Evolutionary conservation across 2,797 vertebrate species (phyloP), one percentile per base, ranked within the genome.

Genomic region (Hippocampus kuda): DNA sequence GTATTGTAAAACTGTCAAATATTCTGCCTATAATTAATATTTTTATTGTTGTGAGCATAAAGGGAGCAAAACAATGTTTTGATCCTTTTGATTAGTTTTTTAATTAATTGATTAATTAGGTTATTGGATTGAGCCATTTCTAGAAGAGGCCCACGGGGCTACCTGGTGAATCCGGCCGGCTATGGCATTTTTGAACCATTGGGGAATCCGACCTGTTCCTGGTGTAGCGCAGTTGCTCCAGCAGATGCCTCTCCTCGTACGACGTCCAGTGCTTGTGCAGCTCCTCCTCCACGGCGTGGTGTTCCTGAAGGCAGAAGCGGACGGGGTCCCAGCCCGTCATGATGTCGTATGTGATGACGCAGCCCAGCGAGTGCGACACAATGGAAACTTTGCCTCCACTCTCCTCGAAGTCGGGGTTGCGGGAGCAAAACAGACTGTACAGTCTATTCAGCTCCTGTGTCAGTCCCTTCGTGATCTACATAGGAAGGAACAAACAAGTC

Each of bases 281-380:
- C 68, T 94, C 90, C 67, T 96, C 91, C 66, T 95, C 93, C 61
- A 93, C 92, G 9, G 93, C 91, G 27, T 91, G 93, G 73, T 95
- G 93, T 72, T 97, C 92, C 79, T 96, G 95, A 75, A 95, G 92
- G 8, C 95, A 95, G 66, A 99, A 93, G 61, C 91, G 89, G 68
- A 97, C 92, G 0, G 97, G 97, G 79, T 99, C 96, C 97, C 96
- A 99, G 68, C 97, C 97, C 0, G 93, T 99, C 93, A 99, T 97
- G 85, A 99, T 98, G 86, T 99, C 97, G 0, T 96, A 99, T 60
- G 96, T 93, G 83, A 99, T 99, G 79, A 99, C 97, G 8, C 97
- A 99, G 71, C 97, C 97, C 66, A 99, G 90, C 0, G 97, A 99
- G 82, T 99, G 97, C 15, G 97, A 97, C 80, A 99, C 94, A 15